phyloP scores from a whole-genome alignment of 2,888 invertebrate species.

The Tipula unca region DNA sequence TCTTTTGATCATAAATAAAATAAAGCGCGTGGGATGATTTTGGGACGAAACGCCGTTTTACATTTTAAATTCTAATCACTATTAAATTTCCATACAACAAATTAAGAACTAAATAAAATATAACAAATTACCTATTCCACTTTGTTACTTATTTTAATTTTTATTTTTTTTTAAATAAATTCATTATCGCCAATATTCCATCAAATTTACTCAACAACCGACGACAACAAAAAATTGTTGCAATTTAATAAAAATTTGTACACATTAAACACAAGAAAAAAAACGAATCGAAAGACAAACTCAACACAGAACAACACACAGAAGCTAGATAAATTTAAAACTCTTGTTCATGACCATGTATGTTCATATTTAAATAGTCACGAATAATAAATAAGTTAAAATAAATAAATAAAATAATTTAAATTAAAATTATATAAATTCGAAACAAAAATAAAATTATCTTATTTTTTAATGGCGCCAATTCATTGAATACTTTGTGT shows the following conservation, averaged over 20 bases:
- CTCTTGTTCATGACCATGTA: slow-evolving; percentile 8
- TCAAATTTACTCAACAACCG: background rate
- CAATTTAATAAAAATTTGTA: background rate
- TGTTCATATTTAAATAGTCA: background rate
- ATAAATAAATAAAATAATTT: background rate
- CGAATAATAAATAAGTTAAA: slow-evolving; percentile 14
- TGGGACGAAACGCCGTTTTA: background rate
- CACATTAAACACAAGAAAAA: background rate
- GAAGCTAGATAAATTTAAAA: slow-evolving; percentile 8
- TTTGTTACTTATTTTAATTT: background rate
- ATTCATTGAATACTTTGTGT: background rate
- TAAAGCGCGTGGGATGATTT: background rate
- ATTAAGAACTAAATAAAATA: background rate
- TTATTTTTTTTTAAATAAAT: background rate
- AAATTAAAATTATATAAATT: background rate
- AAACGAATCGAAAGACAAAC: background rate
- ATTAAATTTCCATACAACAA: background rate
- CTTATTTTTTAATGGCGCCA: background rate
- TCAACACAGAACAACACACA: background rate
- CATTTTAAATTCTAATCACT: background rate
- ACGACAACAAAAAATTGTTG: background rate
- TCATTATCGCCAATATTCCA: background rate
- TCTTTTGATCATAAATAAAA: background rate
- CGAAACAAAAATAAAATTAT: background rate
- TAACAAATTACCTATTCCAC: background rate